Conservation (phyloP, 2,113 vertebrate genomes). For the Benitochromis conjunctus region DNA sequence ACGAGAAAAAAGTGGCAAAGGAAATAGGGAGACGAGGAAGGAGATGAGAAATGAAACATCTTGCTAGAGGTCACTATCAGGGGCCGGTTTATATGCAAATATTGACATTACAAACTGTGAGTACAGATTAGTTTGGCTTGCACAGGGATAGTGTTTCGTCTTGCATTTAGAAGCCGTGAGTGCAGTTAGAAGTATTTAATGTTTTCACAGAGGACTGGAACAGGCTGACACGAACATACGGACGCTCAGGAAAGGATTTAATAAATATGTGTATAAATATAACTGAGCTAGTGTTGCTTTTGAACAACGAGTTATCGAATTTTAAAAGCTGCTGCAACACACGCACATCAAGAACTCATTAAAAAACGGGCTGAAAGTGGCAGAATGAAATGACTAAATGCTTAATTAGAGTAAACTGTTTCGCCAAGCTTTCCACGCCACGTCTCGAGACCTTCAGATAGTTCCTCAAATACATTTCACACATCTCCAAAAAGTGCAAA, state of each 20-base stretch:
- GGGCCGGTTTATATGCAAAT: neutral
- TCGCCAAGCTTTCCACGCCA: neutral
- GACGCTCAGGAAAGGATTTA: neutral
- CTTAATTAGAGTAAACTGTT: neutral
- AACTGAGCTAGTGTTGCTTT: neutral
- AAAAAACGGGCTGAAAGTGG: neutral
- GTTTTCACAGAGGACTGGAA: neutral
- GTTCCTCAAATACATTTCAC: neutral
- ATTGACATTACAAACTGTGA: neutral
- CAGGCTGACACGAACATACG: neutral
- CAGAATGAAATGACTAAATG: neutral
- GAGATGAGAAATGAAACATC: slow-evolving; percentile 5
- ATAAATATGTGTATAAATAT: neutral
- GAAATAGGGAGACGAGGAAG: neutral
- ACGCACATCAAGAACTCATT: neutral
- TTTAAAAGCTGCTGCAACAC: neutral
- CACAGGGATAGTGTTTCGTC: neutral
- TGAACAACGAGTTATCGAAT: neutral
- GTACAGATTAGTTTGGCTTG: neutral
- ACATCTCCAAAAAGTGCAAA: neutral
- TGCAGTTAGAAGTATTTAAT: neutral
- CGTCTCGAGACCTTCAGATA: neutral
- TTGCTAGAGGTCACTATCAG: neutral
- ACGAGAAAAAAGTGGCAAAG: neutral
- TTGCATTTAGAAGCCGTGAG: neutral